Percentiles rank a stretch among this genome's conserved stretches.
Evolutionary conservation across 2,888 invertebrate species (phyloP).

Genomic region (Phortica magna): DNA sequence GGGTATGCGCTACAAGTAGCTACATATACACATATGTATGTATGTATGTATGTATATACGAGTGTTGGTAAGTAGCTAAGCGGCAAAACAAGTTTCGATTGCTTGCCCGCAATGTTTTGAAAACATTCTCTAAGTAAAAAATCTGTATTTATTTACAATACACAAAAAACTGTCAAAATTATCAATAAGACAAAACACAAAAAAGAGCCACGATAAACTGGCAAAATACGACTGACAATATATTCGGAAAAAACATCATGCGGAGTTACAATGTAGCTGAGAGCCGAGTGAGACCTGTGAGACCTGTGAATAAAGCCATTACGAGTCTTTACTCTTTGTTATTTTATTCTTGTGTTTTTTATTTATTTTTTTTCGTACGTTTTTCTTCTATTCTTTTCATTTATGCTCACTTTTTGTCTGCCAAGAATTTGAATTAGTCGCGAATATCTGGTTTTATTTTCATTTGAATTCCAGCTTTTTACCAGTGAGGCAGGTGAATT

Average conservation of each 20-base stretch:
- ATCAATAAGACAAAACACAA: constrained; percentile 45
- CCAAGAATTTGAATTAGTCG: constrained; percentile 71
- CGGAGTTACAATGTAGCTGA: background rate
- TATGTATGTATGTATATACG: constrained; percentile 22
- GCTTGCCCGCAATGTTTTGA: background rate
- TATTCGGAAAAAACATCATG: background rate
- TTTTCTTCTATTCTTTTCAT: constrained; percentile 25
- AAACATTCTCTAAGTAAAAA: too few species aligned
- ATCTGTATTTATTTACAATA: constrained; percentile 11
- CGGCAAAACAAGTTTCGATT: background rate
- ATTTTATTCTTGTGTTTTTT: constrained; percentile 39
- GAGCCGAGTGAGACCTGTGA: background rate
- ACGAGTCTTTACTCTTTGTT: constrained; percentile 55
- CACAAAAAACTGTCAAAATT: constrained; percentile 42
- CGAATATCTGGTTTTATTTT: constrained; percentile 66
- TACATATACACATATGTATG: background rate
- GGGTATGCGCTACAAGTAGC: background rate
- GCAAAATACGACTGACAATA: constrained; percentile 36
- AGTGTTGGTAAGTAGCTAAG: background rate
- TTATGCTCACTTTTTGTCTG: constrained; percentile 58
- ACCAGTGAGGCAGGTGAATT: constrained; percentile 30
- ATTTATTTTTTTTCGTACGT: constrained; percentile 26
- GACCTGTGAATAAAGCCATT: constrained; percentile 63
- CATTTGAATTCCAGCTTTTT: constrained; percentile 11
- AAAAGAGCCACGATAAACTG: constrained; percentile 46